phyloP scores from a whole-genome alignment of 2,797 vertebrate species.

The Syndactyla subalaris region DNA sequence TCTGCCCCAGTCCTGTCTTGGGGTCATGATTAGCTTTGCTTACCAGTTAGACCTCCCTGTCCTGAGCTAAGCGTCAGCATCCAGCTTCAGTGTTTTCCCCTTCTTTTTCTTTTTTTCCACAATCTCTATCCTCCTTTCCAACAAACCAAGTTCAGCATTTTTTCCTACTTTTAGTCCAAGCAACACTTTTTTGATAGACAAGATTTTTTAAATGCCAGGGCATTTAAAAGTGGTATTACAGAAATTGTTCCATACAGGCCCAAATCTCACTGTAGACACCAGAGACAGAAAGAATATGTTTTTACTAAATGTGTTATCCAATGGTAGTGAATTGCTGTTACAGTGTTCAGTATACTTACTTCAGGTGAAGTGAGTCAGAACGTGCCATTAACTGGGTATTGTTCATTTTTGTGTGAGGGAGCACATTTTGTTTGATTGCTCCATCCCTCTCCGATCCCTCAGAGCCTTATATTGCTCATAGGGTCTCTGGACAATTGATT shows the following conservation, averaged over 20 bases:
- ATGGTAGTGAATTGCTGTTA: background rate
- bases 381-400: background rate
- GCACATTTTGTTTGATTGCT: fast-evolving
- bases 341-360: background rate
- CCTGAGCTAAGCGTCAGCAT: background rate
- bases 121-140: background rate
- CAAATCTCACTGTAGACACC: background rate
- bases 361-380: background rate
- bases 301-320: background rate
- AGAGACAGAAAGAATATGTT: background rate
- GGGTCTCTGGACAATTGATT: background rate
- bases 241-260: background rate
- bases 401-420: background rate
- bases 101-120: background rate
- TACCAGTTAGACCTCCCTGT: background rate
- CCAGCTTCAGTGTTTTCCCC: background rate
- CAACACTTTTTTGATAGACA: background rate
- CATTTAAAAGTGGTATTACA: background rate
- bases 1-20: background rate
- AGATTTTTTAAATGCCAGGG: background rate
- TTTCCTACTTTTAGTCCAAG: background rate
- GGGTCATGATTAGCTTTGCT: background rate
- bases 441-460: background rate
- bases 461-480: background rate
- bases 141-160: background rate